A percentile compares a stretch with the other conserved stretches of the same genome.
phyloP scores from a whole-genome alignment of 2,797 vertebrate species.

The Valencia hispanica region DNA sequence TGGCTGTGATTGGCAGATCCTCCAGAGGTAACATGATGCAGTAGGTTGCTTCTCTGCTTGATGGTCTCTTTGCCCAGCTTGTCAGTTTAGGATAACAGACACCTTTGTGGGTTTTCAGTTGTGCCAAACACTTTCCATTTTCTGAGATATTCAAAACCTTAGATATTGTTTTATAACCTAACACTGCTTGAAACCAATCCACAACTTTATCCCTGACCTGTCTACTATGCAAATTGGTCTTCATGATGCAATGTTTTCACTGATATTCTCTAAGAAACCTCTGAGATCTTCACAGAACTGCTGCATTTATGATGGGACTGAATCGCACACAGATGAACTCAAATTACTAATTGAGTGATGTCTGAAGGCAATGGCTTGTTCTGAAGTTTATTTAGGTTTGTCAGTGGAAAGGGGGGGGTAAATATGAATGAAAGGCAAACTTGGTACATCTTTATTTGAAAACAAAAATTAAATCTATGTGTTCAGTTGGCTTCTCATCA shows the following conservation, averaged over 20 bases:
- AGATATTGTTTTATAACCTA: too few species aligned
- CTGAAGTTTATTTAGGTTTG: neutral
- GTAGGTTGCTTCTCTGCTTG: neutral
- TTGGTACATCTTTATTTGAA: neutral
- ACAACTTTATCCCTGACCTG: neutral
- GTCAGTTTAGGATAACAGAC: neutral
- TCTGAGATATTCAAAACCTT: neutral
- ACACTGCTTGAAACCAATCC: neutral
- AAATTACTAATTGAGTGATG: neutral
- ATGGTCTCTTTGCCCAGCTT: neutral
- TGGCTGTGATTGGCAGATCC: neutral
- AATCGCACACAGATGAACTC: neutral
- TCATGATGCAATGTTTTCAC: neutral
- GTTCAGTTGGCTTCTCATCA: neutral
- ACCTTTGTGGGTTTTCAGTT: neutral
- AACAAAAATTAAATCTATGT: neutral
- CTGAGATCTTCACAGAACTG: neutral
- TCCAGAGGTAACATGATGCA: neutral
- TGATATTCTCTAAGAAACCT: neutral
- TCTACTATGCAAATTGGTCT: neutral
- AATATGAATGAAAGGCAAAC: neutral
- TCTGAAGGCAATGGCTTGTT: neutral
- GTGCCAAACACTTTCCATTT: neutral
- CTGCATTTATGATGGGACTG: neutral
- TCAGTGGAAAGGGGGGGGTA: neutral